Evolutionary conservation across 2,797 vertebrate genomes (phyloP), one percentile per base, ranked within the genome.

Genomic region (Chromis chromis): DNA sequence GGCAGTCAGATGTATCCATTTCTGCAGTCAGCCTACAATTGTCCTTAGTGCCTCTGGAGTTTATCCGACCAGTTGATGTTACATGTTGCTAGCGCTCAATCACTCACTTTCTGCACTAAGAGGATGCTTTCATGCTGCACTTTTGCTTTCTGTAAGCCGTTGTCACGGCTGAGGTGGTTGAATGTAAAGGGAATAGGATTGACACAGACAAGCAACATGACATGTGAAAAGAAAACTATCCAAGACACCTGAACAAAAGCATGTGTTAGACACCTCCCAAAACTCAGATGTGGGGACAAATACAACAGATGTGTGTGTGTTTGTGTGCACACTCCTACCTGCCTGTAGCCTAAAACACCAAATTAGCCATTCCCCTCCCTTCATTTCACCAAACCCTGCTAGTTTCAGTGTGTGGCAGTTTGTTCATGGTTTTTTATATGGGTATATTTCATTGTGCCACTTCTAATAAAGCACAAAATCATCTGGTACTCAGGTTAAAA

Each of bases 401-500:
- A 60, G 25, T 62, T 76, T 80, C 57, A 61, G 42, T 40, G 57
- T 48, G 61, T 65, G 53, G 50, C 79, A 81, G 66, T 75, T 70
- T 75, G 75, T 82, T 64, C 49, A 72, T 71, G 68, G 57, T 36
- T n/a, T 83, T 84, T 74, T 56, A 84, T 87, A 49, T 36, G 44
- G 31, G 48, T 69, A 80, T 86, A 78, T 84, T 89, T 85, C 81
- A 85, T 73, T 17, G 59, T 89, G 83, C 82, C 88, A 90, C 84
- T 86, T 91, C 59, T 83, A 86, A 88, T 93, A 91, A 85, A 86
- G 58, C 65, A 69, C 66, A 76, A 78, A 89, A 86, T 88, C 79
- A 87, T 81, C 68, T 6, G 62, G 59, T 75, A 40, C 85, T 90
- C 81, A 40, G 73, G 74, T 84, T 84, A 83, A 78, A 81, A 63